Evolutionary conservation across 2,113 vertebrate species (phyloP).

Genomic region (Oncorhynchus keta): DNA sequence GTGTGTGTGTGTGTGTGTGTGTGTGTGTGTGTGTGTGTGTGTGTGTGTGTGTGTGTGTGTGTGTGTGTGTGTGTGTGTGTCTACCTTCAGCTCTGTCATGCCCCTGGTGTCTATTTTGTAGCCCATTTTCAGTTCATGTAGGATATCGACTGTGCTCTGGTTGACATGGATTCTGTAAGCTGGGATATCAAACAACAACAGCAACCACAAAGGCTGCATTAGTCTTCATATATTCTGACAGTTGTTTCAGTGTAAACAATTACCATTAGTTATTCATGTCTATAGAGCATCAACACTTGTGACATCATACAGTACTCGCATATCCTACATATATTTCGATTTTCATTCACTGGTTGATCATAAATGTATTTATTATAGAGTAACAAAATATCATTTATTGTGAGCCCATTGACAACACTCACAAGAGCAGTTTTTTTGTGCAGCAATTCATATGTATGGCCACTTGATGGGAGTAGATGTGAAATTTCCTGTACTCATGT

Average conservation of each 20-base stretch:
- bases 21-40: too few relatives aligned
- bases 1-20: too few relatives aligned
- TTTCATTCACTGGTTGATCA: not conserved
- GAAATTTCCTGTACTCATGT: not conserved
- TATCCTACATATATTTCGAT: too few relatives aligned
- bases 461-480: constrained; percentile 52
- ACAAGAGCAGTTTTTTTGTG: constrained; percentile 50
- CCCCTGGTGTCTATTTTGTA: constrained; percentile 80
- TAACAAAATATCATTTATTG: too few relatives aligned
- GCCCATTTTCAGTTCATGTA: constrained; percentile 77
- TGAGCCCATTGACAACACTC: not conserved
- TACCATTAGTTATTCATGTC: not conserved
- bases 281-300: not conserved
- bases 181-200: constrained; percentile 29
- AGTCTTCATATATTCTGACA: not conserved
- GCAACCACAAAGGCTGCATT: not conserved
- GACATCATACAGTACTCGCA: not conserved
- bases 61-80: not conserved
- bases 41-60: too few relatives aligned
- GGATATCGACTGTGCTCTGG: constrained; percentile 78
- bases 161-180: constrained; percentile 92
- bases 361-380: not conserved
- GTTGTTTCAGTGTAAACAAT: not conserved
- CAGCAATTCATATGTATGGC: constrained; percentile 63
- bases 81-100: constrained; percentile 88